Evolutionary conservation across 2,888 invertebrate species (phyloP).

Genomic region (Scrobipalpa costella): DNA sequence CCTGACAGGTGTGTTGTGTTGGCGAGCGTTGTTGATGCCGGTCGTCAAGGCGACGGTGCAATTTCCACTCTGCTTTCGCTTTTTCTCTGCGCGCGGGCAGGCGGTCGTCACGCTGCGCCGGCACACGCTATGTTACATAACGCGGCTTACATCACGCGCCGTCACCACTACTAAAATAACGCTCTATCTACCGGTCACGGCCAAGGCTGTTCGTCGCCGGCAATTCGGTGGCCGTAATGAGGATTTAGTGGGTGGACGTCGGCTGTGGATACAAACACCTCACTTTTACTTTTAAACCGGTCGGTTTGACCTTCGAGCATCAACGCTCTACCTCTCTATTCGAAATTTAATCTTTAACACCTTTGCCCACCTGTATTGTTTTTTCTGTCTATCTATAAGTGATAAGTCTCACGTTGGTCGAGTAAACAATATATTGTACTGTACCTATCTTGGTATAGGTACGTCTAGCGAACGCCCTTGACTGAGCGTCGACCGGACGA

Average conservation of each 20-base stretch:
- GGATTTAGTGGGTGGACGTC: conserved; percentile 79
- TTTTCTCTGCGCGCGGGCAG: conserved; percentile 55
- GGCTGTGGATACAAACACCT: conserved; percentile 72
- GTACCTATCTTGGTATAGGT: conserved; percentile 43
- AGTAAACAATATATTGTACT: conserved; percentile 54
- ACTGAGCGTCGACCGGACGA: conserved; percentile 75
- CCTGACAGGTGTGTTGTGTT: conserved; percentile 5
- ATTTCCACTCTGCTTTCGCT: conserved; percentile 74
- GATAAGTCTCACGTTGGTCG: conserved; percentile 20
- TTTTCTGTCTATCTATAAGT: neutral
- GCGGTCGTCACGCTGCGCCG: conserved; percentile 59
- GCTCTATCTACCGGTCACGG: conserved; percentile 77
- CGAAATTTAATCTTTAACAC: conserved; percentile 14
- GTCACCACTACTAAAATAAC: conserved; percentile 77
- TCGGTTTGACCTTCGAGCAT: conserved; percentile 61
- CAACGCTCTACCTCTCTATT: conserved; percentile 35
- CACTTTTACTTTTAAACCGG: conserved; percentile 79
- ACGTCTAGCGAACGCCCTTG: conserved; percentile 76
- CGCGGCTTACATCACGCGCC: conserved; percentile 71
- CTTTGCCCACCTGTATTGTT: conserved; percentile 15
- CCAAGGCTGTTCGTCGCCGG: conserved; percentile 75
- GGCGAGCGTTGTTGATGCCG: conserved; percentile 21
- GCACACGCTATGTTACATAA: conserved; percentile 66
- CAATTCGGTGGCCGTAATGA: conserved; percentile 73
- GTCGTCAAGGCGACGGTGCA: conserved; percentile 31